Evolutionary conservation across 2,888 invertebrate genomes (phyloP).

Genomic region (Drosophila planitibia): DNA sequence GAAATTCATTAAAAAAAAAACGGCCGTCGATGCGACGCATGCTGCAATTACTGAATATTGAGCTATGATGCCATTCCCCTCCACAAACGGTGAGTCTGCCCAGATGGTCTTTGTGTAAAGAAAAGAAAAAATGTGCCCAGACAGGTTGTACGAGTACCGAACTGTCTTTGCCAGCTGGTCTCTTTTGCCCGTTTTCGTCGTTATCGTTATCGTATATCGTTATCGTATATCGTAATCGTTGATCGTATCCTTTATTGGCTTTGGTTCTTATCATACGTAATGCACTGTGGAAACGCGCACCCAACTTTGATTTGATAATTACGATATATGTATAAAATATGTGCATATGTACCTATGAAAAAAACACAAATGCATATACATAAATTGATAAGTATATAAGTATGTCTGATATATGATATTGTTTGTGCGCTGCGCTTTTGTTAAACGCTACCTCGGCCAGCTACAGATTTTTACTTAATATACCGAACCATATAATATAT

Average conservation of each 20-base stretch:
- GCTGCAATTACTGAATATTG: slow-evolving; percentile 47
- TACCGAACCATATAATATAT: slow-evolving; percentile 20
- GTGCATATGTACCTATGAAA: slow-evolving; percentile 5
- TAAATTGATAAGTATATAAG: slow-evolving; percentile 32
- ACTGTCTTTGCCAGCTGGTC: slow-evolving; percentile 22
- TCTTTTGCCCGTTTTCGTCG: slow-evolving; percentile 50
- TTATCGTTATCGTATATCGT: slow-evolving; percentile 47
- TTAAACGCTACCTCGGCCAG: slow-evolving; percentile 28
- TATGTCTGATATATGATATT: slow-evolving; percentile 32
- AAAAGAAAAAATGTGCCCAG: slow-evolving; percentile 29
- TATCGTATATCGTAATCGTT: slow-evolving; percentile 33
- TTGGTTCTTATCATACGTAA: slow-evolving; percentile 52
- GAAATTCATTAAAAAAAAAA: slow-evolving; percentile 1
- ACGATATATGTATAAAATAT: slow-evolving; percentile 15
- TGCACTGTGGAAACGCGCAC: slow-evolving; percentile 47
- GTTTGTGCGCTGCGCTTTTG: slow-evolving; percentile 41
- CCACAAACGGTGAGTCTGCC: slow-evolving; percentile 56
- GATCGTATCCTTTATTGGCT: slow-evolving; percentile 54
- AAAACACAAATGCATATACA: slow-evolving; percentile 6
- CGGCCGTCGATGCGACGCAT: slow-evolving; percentile 40
- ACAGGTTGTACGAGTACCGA: slow-evolving; percentile 9
- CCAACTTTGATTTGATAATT: slow-evolving; percentile 40
- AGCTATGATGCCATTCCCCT: slow-evolving; percentile 52
- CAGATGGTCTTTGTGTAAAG: slow-evolving; percentile 47
- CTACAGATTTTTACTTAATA: slow-evolving; percentile 24